A percentile compares a stretch with the other conserved stretches of the same genome.
These are phyloP conservation scores for Egretta garzetta DNA, from an alignment of 2,113 vertebrate genomes.

Conservation along the genomic window DNA sequence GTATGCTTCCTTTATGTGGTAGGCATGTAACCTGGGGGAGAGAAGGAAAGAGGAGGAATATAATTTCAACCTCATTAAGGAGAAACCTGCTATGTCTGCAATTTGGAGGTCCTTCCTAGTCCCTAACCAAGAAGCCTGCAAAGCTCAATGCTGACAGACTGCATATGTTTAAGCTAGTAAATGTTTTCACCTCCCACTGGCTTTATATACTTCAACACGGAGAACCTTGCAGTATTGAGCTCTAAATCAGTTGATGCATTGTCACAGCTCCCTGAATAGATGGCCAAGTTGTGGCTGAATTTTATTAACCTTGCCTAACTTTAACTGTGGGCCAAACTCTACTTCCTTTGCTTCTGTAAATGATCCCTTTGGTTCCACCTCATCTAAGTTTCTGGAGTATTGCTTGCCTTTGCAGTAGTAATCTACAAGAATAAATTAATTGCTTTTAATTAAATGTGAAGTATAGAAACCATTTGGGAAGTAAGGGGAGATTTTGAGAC, in stretches of 20 bases:
- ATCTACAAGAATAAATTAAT: background rate
- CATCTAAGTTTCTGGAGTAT: background rate
- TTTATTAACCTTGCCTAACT: background rate
- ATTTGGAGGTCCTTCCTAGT: background rate
- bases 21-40: background rate
- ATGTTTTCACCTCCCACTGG: background rate
- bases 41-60: background rate
- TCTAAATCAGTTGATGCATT: background rate
- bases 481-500: background rate
- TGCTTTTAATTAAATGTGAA: background rate
- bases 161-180: background rate
- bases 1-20: background rate
- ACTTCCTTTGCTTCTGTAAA: background rate
- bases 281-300: background rate
- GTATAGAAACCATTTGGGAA: background rate
- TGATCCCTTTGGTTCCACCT: background rate
- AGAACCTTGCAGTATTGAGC: background rate
- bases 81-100: background rate
- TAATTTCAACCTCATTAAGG: background rate
- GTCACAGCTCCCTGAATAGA: background rate
- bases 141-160: background rate
- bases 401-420: background rate
- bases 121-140: background rate
- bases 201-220: background rate
- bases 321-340: background rate